Evolutionary conservation across 2,888 invertebrate species (phyloP), one percentile per base, ranked within the genome.

Genomic region (Dicycla oo): DNA sequence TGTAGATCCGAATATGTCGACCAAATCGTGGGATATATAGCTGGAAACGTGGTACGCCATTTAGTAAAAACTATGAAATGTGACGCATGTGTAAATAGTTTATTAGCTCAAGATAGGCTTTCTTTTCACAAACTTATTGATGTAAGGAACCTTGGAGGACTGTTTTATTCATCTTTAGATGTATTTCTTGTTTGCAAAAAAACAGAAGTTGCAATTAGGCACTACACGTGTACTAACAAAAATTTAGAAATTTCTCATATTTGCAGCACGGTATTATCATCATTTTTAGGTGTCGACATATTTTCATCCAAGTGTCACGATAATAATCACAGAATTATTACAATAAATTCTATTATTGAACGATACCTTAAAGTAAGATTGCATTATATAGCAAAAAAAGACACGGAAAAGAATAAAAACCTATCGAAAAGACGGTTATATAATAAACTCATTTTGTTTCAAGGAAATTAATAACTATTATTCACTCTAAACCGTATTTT

Each of bases 331-430:
- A 61, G 60, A 45, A 26, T 45, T 26, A 61, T 61, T 45, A 20
- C 2, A 61, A 26, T 61, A 45, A 61, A 43, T 26, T 60, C 43
- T 43, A 60, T 60, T 45, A 40, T 23, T 18, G 58, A 58, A 40
- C 58, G 58, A 23, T 57, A 3, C 1, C n/a, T 57, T 38, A 57
- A 13, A 13, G 13, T 57, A 5, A 57, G 57, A 57, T 60, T 60
- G 43, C 60, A 60, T 60, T 60, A 45, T 26, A 60, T 45, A 26
- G 60, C 43, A 45, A 60, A 60, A 60, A 60, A 60, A 60, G 60
- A 43, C 11, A 45, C 43, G 5, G 43, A 18, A 54, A 54, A 54
- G 5, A 45, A 47, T 23, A 62, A 62, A 63, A 63, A 63, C 6
- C 23, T 6, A 15, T 49, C 62, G 15, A 62, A 62, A 62, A 62